These are phyloP conservation scores for Larimichthys polyactis DNA, from an alignment of 2,113 vertebrate genomes.

Conservation along the genomic window DNA sequence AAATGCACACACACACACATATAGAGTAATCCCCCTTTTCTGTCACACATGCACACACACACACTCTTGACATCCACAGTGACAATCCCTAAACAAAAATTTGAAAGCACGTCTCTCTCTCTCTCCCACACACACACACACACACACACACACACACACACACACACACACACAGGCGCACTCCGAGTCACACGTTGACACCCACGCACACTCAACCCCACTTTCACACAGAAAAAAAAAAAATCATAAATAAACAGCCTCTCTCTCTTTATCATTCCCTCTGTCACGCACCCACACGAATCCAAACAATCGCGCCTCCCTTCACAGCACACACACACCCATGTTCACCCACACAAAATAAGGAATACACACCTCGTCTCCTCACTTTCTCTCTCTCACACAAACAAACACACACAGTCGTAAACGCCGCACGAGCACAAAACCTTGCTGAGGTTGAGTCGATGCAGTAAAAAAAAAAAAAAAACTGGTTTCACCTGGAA, in stretches of 20 bases:
- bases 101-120: constrained; percentile 26
- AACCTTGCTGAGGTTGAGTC: constrained; percentile 34
- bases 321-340: neutral
- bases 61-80: constrained; percentile 21
- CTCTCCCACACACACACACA: constrained; percentile 8
- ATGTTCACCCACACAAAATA: constrained; percentile 23
- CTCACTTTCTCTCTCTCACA: neutral
- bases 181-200: constrained; percentile 17
- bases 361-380: constrained; percentile 16
- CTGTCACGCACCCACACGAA: constrained; percentile 15
- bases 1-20: constrained; percentile 27
- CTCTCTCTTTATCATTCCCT: constrained; percentile 5
- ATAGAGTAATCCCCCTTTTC: constrained; percentile 49
- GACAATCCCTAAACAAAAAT: constrained; percentile 57
- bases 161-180: neutral
- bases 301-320: neutral
- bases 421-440: constrained; percentile 22
- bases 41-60: constrained; percentile 38
- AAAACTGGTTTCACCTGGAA: constrained; percentile 31
- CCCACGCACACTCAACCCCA: constrained; percentile 26
- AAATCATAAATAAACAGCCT: constrained; percentile 49
- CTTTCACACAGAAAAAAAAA: constrained; percentile 21
- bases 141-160: neutral
- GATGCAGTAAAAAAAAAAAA: constrained; percentile 30
- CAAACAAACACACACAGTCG: constrained; percentile 7